A percentile compares a stretch with the other conserved stretches of the same genome.
phyloP scores from a whole-genome alignment of 2,113 vertebrate species.

The Recurvirostra avosetta region DNA sequence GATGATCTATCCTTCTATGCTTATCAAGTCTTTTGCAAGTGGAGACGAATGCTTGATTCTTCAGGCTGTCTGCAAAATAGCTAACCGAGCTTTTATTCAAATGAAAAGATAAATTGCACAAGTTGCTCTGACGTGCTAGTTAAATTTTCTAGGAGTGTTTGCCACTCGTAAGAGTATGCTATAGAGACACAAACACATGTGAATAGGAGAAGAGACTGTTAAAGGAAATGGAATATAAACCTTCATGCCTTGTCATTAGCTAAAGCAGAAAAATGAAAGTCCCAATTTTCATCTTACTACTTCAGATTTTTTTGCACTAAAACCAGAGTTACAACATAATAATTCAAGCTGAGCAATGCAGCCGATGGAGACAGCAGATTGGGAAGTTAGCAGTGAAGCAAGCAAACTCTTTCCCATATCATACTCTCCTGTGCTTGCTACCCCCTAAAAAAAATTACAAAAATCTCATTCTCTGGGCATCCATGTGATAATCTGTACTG shows the following conservation, averaged over 20 bases:
- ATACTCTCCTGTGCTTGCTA: background rate
- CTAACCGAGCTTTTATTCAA: constrained; percentile 1
- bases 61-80: background rate
- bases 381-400: background rate
- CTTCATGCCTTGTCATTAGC: background rate
- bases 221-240: background rate
- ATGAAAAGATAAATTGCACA: background rate
- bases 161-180: background rate
- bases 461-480: background rate
- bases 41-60: background rate
- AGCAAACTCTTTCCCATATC: background rate
- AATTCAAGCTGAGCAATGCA: background rate
- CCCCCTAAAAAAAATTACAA: background rate
- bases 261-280: background rate
- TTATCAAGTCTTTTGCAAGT: background rate
- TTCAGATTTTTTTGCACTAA: background rate
- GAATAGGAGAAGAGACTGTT: background rate
- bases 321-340: background rate
- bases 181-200: rapidly evolving
- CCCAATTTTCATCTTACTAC: background rate
- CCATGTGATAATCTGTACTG: background rate
- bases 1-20: background rate
- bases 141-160: background rate
- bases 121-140: background rate
- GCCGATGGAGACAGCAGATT: background rate